A percentile compares a stretch with the other conserved stretches of the same genome.
Evolutionary conservation across 2,797 vertebrate species (phyloP).

Genomic region (Artibeus jamaicensis): DNA sequence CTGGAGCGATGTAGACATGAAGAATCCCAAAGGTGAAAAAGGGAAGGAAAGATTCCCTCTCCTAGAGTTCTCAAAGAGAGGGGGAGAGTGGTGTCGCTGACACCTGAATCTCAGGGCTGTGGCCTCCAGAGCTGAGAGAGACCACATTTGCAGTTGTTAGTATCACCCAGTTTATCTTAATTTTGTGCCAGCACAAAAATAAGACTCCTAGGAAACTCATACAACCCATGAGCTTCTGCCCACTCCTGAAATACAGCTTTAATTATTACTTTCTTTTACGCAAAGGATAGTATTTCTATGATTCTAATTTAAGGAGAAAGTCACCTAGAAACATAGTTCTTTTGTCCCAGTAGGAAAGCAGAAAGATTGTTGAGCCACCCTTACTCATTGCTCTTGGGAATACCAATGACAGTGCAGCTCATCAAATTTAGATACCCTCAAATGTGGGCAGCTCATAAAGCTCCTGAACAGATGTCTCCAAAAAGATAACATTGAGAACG

Average conservation of each 20-base stretch:
- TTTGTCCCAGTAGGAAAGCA: not conserved
- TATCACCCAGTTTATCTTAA: not conserved
- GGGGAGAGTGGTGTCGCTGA: not conserved
- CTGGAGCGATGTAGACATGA: accelerated
- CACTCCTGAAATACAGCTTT: not conserved
- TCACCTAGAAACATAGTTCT: not conserved
- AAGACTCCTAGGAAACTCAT: not conserved
- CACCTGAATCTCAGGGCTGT: not conserved
- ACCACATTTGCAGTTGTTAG: not conserved
- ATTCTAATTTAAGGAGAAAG: not conserved
- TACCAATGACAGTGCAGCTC: not conserved
- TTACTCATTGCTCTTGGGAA: not conserved
- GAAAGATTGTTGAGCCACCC: not conserved
- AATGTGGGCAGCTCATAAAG: not conserved
- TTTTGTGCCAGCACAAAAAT: not conserved
- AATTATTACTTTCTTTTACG: not conserved
- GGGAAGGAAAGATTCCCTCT: too few relatives aligned
- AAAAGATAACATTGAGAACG: accelerated
- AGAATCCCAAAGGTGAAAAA: not conserved
- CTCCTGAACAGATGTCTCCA: not conserved
- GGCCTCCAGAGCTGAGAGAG: not conserved
- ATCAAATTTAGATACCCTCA: not conserved
- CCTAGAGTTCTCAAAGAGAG: not conserved
- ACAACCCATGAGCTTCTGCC: not conserved
- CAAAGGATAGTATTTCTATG: not conserved